Base-by-base conservation (phyloP, 2,888 invertebrate species). In the Venusia cambrica region DNA sequence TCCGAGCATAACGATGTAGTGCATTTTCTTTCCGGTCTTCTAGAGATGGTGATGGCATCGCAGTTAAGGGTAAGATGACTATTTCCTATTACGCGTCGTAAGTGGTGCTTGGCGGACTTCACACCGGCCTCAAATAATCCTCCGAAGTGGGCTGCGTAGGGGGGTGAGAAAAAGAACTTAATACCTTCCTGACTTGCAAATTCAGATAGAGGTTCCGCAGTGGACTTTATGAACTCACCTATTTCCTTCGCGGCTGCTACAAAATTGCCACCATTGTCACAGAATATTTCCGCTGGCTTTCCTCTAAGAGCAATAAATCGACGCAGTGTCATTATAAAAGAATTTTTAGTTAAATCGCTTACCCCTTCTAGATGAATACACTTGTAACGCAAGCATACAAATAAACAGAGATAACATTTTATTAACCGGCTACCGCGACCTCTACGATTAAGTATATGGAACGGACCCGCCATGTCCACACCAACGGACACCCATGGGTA, bases 111-210 rank as follows among this genome's bases (percentile, higher is more conserved):
- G 9, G 31, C 26, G 9, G 32, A 37, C 8, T 40, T 37, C 1
- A 48, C 35, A 1, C 40, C 46, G 3, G 41, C 33, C 7, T 51
- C 48, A 30, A 40, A 42, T 2, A 43, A 18, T 4, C 48, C 48
- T 8, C 44, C 48, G 25, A 49, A 45, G 39, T 48, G 42, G 24
- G 40, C 27, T 9, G 50, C 22, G 17, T 45, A 48, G 4, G 45
- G 14, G 2, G 47, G 39, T 9, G 5, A 5, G 6, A 25, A 25
- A 2, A 8, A 3, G 9, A 25, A 25, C n/a, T 15, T 10, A 2
- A 26, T 25, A 2, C 25, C 25, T 4, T 26, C 10, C n/a, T 10
- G n/a, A 17, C 17, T 17, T 17, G 14, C 14, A 14, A 14, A 14
- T 3, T 14, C 14, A 14, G 14, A 14, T 14, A 14, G 4, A 4